These are phyloP conservation scores for Amiota minor DNA, from an alignment of 2,888 invertebrate species.

Conservation along the genomic window DNA sequence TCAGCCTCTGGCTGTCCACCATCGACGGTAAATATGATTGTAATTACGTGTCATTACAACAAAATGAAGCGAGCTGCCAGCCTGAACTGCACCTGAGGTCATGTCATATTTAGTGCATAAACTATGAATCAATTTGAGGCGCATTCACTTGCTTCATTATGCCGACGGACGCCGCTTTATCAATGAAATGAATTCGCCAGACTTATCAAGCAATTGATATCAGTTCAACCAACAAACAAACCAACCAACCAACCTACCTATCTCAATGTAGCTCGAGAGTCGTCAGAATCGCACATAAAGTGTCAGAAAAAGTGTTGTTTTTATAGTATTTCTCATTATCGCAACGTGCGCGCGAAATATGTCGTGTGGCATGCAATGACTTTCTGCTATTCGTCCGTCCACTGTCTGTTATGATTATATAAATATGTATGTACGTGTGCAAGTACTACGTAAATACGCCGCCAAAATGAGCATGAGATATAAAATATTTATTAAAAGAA, in stretches of 20 bases:
- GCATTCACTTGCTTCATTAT: conserved; percentile 17
- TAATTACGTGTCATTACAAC: conserved; percentile 71
- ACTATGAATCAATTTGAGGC: conserved; percentile 62
- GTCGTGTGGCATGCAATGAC: conserved; percentile 63
- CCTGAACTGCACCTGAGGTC: conserved; percentile 46
- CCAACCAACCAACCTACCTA: not conserved
- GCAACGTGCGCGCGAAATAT: conserved; percentile 55
- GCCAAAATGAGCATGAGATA: conserved; percentile 63
- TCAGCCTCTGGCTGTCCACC: conserved; percentile 40
- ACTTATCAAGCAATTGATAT: not conserved
- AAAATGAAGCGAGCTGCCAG: not conserved
- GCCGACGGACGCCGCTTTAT: not conserved
- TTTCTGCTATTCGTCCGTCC: not conserved
- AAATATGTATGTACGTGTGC: too few relatives aligned
- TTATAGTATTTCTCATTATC: conserved; percentile 56
- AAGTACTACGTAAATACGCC: conserved; percentile 46
- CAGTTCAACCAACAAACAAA: not conserved
- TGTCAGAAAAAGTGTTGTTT: conserved; percentile 53
- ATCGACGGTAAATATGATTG: conserved; percentile 62
- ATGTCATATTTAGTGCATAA: conserved; percentile 70
- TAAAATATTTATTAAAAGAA: conserved; percentile 38
- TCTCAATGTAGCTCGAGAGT: not conserved
- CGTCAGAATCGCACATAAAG: conserved; percentile 44
- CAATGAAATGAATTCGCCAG: conserved; percentile 16
- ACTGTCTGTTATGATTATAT: conserved; percentile 5